Evolutionary conservation across 2,113 vertebrate species (phyloP).

Genomic region (Hypocryptadius cinnamomeus): DNA sequence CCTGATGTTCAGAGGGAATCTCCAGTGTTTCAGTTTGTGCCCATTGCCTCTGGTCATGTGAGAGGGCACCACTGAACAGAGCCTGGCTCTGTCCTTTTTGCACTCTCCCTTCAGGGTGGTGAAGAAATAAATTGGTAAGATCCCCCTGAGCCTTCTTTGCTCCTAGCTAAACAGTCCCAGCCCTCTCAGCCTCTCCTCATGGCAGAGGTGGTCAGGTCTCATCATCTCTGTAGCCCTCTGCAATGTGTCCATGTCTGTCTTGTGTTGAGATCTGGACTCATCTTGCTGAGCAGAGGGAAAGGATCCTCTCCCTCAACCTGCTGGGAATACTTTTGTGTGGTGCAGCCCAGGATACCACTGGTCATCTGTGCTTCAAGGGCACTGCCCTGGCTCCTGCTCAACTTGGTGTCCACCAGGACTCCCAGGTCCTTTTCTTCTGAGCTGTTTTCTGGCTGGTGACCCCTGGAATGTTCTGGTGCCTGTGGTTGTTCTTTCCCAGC

Average conservation of each 20-base stretch:
- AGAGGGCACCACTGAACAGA: neutral
- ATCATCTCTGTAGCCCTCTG: neutral
- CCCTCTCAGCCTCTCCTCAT: neutral
- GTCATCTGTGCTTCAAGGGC: neutral
- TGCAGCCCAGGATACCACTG: neutral
- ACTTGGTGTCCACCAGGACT: neutral
- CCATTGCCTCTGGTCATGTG: neutral
- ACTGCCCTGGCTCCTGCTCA: neutral
- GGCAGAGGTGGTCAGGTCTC: neutral
- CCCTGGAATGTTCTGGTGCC: neutral
- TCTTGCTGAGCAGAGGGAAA: neutral
- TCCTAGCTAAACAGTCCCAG: neutral
- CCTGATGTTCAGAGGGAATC: neutral
- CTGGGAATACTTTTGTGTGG: neutral
- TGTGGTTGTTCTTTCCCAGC: neutral
- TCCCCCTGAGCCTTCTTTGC: neutral
- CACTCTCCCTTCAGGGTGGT: neutral
- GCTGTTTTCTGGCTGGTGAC: neutral
- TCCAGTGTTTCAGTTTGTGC: neutral
- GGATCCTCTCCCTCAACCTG: neutral
- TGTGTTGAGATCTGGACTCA: neutral
- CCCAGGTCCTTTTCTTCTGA: neutral
- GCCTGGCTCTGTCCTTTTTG: neutral
- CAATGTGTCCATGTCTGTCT: neutral
- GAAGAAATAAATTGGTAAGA: neutral